Percentiles rank a stretch among this genome's conserved stretches.
These are phyloP conservation scores for Vollenhovia emeryi DNA, from an alignment of 1,140 invertebrate genomes.

Conservation along the genomic window DNA sequence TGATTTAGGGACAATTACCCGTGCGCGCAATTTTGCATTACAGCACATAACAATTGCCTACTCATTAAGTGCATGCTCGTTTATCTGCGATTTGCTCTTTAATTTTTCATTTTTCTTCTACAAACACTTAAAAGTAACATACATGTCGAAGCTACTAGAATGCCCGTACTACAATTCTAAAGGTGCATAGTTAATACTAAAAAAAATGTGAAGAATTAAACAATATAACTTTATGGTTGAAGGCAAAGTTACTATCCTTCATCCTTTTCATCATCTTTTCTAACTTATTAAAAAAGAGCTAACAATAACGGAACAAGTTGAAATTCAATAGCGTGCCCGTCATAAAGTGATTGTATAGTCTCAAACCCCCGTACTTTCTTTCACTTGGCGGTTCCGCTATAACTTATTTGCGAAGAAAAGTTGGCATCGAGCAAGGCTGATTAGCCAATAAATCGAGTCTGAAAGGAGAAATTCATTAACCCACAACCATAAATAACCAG, in stretches of 20 bases:
- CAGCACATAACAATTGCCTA: background rate
- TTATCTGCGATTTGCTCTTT: background rate
- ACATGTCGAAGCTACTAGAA: background rate
- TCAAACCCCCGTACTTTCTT: background rate
- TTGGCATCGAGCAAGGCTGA: constrained; percentile 62
- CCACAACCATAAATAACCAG: constrained; percentile 80
- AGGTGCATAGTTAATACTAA: background rate
- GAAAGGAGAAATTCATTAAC: constrained; percentile 83
- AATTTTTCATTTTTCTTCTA: background rate
- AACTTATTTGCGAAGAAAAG: constrained; percentile 57
- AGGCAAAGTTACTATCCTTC: background rate
- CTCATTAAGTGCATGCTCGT: background rate
- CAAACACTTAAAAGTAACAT: background rate
- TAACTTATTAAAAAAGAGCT: constrained; percentile 45
- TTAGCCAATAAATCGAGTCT: constrained; percentile 80
- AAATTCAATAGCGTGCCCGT: constrained; percentile 34
- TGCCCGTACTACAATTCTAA: background rate
- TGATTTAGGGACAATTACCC: background rate
- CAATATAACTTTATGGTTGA: background rate
- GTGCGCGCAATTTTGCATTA: background rate
- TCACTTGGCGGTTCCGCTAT: background rate
- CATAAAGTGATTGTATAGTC: constrained; percentile 25
- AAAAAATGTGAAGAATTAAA: constrained; percentile 22
- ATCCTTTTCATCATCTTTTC: constrained; percentile 6
- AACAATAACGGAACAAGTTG: constrained; percentile 24